Percentiles rank a stretch among this genome's conserved stretches.
These are phyloP conservation scores for Pyrgilauda ruficollis DNA, from an alignment of 2,113 vertebrate species.

Conservation along the genomic window DNA sequence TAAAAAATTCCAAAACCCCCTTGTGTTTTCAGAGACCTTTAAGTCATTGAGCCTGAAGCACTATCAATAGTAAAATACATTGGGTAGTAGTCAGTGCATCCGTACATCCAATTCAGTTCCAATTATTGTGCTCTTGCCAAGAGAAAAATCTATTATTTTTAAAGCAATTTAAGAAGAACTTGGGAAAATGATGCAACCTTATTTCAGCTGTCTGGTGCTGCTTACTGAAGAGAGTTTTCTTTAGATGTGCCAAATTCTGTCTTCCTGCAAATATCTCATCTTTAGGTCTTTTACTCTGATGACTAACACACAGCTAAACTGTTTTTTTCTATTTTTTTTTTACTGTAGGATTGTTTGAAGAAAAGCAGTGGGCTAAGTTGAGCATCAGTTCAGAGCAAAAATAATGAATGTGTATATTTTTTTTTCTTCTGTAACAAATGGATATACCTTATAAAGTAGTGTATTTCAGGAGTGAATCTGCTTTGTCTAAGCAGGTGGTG, in stretches of 20 bases:
- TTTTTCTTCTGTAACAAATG: neutral
- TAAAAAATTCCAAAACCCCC: neutral
- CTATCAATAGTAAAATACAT: neutral
- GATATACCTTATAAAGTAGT: neutral
- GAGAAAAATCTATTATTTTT: neutral
- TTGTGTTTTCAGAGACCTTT: neutral
- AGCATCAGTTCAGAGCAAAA: neutral
- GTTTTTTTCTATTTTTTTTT: neutral
- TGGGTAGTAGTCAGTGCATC: neutral
- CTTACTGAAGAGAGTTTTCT: neutral
- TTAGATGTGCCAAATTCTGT: neutral
- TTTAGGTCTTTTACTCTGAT: neutral
- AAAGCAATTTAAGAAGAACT: neutral
- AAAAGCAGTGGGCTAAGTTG: neutral
- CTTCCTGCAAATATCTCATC: neutral
- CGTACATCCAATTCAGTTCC: neutral
- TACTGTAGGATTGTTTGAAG: neutral
- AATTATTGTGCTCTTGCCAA: neutral
- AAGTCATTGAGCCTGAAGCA: neutral
- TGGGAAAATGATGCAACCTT: neutral
- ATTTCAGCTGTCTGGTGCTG: neutral
- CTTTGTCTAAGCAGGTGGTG: neutral
- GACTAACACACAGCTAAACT: neutral
- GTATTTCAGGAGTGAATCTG: neutral
- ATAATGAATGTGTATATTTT: neutral